Evolutionary conservation across 2,797 vertebrate genomes (phyloP).

Genomic region (Peromyscus attwateri): DNA sequence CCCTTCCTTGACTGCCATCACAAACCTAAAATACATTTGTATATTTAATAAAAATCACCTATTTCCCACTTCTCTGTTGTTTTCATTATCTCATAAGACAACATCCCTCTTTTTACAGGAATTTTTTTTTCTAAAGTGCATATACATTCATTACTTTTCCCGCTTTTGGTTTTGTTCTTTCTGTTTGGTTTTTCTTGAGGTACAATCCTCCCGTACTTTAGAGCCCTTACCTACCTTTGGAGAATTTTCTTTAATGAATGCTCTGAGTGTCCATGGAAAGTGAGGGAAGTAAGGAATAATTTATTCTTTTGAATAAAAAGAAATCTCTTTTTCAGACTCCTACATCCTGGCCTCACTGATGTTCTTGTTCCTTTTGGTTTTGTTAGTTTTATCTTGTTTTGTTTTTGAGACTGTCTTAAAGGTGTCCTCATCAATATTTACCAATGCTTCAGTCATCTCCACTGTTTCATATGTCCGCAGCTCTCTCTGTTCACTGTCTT

Average conservation of each 20-base stretch:
- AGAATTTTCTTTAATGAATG: neutral
- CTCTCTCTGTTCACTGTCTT: neutral
- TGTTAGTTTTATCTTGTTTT: neutral
- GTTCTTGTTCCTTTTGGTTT: neutral
- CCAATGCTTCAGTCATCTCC: neutral
- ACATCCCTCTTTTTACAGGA: neutral
- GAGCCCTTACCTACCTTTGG: neutral
- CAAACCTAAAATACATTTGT: neutral
- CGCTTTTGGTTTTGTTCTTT: neutral
- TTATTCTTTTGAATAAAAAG: neutral
- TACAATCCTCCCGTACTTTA: neutral
- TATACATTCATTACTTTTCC: neutral
- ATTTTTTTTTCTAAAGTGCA: neutral
- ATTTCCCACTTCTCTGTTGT: neutral
- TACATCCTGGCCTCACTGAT: neutral
- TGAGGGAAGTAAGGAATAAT: neutral
- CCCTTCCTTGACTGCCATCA: neutral
- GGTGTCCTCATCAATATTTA: neutral
- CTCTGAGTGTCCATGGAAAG: neutral
- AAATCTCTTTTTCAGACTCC: neutral
- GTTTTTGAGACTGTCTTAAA: neutral
- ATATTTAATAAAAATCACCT: neutral
- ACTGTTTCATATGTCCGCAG: neutral
- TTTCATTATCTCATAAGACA: neutral
- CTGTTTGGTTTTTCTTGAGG: neutral